These are phyloP conservation scores for Colius striatus DNA, from an alignment of 2,113 vertebrate genomes.

Conservation along the genomic window DNA sequence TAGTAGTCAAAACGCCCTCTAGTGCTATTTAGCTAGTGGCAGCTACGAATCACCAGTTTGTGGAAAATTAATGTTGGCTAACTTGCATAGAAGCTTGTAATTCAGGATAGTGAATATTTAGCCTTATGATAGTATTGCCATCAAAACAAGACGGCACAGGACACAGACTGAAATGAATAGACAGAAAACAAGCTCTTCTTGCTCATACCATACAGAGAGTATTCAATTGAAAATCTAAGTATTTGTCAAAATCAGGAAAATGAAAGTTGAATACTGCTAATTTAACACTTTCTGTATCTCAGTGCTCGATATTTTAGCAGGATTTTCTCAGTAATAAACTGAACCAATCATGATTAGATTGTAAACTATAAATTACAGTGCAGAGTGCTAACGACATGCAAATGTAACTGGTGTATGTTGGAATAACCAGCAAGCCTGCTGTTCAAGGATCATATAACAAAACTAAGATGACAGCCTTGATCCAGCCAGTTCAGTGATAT, in stretches of 20 bases:
- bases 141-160: not conserved
- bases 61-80: not conserved
- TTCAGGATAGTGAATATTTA: not conserved
- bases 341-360: slow-evolving; percentile 50
- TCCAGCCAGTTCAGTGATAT: slow-evolving; percentile 57
- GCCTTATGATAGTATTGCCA: not conserved
- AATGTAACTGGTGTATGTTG: slow-evolving; percentile 52
- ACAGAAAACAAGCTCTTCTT: not conserved
- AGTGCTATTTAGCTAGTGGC: slow-evolving; percentile 32
- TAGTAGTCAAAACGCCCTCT: slow-evolving; percentile 68
- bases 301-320: slow-evolving; percentile 15
- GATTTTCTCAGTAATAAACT: slow-evolving; percentile 5
- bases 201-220: not conserved
- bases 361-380: slow-evolving; percentile 43
- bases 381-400: slow-evolving; percentile 47
- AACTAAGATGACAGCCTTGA: slow-evolving; percentile 69
- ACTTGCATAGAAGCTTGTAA: slow-evolving; percentile 13
- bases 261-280: not conserved
- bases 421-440: slow-evolving; percentile 58
- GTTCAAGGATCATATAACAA: slow-evolving; percentile 69
- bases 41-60: not conserved
- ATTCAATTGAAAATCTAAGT: not conserved
- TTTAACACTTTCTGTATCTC: not conserved
- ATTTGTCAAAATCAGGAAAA: not conserved
- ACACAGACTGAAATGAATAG: not conserved